Base-by-base conservation (phyloP, 2,113 vertebrate species). In the Zeus faber region DNA sequence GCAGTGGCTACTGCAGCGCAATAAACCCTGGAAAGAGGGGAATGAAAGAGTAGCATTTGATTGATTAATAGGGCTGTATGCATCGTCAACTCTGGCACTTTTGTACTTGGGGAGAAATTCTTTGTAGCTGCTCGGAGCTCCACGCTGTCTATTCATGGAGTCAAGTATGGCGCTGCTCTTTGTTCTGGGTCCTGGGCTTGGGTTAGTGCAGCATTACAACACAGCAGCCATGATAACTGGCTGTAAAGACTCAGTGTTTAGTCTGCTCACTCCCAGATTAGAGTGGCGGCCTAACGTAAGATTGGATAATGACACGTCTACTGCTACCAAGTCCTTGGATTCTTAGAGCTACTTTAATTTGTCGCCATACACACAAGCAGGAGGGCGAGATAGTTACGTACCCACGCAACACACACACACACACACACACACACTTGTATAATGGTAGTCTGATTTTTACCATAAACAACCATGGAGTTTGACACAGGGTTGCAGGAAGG, bases 291-390 rank as follows among this genome's bases (percentile, higher is more conserved):
- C 82, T 85, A 79, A 74, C 75, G 65, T 60, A 79, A 76, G 73
- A 80, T 77, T 46, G 70, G 75, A 65, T 88, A 88, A 90, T 82
- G 76, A 78, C 79, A 87, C 70, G 74, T 77, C 80, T 88, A 50
- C 70, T 22, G 24, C 79, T 64, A 58, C 22, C 1, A 26, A 84
- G 86, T 77, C 84, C 80, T 84, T 82, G 80, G 72, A 74, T 72
- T 78, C 83, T 88, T 70, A 66, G 60, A 50, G 39, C 29, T 11
- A 39, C 53, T 58, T 62, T 46, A 47, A 69, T 72, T 72, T 23
- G 58, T 53, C 37, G 5, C 1, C 52, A 5, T 54, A 14, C 26
- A 24, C 31, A 49, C 9, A 22, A 18, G 25, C 48, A 11, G 10
- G 11, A n/a, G 2, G 40, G 4, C 17, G 25, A 56, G 13, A 10